Conservation (phyloP, 2,113 vertebrate genomes). For the Pandion haliaetus region DNA sequence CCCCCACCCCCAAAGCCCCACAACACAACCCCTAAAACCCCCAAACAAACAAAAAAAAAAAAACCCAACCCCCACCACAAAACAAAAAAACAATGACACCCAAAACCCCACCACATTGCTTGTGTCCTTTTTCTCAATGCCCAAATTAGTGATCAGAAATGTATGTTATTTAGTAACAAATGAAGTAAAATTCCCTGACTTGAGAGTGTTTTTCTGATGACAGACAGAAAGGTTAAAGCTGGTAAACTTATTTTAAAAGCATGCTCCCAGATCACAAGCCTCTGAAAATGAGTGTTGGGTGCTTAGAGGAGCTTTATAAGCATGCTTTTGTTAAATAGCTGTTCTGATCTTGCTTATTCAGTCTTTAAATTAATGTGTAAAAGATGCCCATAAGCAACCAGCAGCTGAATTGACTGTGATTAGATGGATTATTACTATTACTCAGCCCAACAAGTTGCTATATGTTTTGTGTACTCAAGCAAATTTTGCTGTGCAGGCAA, state of each 20-base stretch:
- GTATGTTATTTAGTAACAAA: neutral
- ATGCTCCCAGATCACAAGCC: conserved; percentile 15
- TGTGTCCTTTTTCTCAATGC: neutral
- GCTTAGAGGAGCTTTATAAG: conserved; percentile 45
- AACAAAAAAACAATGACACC: too few relatives aligned
- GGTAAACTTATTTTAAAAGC: conserved; percentile 25
- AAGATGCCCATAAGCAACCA: conserved; percentile 62
- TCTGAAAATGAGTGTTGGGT: conserved; percentile 35
- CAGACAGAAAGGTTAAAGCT: neutral
- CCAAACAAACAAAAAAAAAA: too few relatives aligned
- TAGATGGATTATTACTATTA: conserved; percentile 68
- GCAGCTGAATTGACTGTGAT: conserved; percentile 61
- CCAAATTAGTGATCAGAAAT: neutral
- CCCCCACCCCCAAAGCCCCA: too few relatives aligned
- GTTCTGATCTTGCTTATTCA: conserved; percentile 70
- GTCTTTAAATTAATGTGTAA: conserved; percentile 68
- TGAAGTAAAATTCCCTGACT: neutral
- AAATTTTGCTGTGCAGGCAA: conserved; percentile 50
- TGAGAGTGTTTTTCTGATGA: neutral
- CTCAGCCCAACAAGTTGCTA: conserved; percentile 65
- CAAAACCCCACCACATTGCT: fast-evolving
- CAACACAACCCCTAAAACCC: neutral
- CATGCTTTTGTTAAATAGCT: conserved; percentile 56
- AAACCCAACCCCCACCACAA: too few relatives aligned
- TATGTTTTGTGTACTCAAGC: conserved; percentile 53